Conservation (phyloP, 2,888 invertebrate species). For the Nephrotoma appendiculata region DNA sequence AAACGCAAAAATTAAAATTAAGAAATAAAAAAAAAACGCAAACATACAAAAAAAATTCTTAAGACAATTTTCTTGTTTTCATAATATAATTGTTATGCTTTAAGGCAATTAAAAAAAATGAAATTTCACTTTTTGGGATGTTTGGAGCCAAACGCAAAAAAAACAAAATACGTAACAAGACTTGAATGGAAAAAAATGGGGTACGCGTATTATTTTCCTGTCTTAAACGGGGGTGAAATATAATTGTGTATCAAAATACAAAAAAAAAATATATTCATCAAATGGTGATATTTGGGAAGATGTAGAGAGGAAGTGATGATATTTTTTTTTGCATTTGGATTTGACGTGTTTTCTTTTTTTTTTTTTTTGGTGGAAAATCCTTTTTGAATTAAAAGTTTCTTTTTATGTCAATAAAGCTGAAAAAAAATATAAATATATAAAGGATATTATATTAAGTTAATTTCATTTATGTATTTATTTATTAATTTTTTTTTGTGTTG, state of each 20-base stretch:
- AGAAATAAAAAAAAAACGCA: background rate
- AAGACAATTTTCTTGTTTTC: background rate
- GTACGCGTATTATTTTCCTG: background rate
- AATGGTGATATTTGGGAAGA: background rate
- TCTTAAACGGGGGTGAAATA: background rate
- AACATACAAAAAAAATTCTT: background rate
- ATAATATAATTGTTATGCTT: background rate
- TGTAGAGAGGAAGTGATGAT: background rate
- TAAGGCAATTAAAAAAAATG: conserved; percentile 1
- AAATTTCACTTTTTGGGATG: background rate
- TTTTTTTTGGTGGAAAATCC: background rate
- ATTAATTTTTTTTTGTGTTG: background rate
- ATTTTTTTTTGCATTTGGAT: background rate
- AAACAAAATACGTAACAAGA: background rate
- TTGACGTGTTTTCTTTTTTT: background rate
- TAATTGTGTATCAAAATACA: background rate
- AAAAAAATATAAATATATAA: background rate
- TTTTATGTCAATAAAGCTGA: background rate
- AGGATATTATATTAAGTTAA: background rate
- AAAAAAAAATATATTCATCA: background rate
- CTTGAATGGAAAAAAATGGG: background rate
- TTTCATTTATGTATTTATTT: background rate
- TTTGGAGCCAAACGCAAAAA: background rate
- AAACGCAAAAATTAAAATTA: background rate
- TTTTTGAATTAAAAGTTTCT: background rate